Evolutionary conservation across 2,888 invertebrate genomes (phyloP), one percentile per base, ranked within the genome.

Genomic region (Tanytarsus gracilentus): DNA sequence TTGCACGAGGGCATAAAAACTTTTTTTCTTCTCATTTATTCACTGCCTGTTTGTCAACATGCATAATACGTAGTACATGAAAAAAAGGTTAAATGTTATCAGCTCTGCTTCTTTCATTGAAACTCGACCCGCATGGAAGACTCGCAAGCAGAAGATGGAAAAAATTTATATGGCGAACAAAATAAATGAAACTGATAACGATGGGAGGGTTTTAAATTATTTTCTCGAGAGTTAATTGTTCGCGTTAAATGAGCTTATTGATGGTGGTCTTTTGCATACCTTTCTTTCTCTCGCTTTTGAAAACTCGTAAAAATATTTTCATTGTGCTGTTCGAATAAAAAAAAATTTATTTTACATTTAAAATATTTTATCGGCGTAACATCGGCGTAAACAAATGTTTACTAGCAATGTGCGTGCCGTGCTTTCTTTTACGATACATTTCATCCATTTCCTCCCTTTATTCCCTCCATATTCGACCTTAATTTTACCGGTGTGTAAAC

Each of bases 401-500:
- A 44, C 44, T 44, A 11, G 44, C 18, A 44, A 44, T 23, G 44
- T 44, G 44, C 44, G 44, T 44, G 44, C 44, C 18, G 44, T 23
- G n/a, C n/a, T n/a, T n/a, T n/a, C n/a, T n/a, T 44, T 44, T 44
- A 44, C 44, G 44, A 44, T 21, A 44, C 44, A 44, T 44, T 44
- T 27, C 49, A 49, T 11, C 26, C 25, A 49, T 25, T 49, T 49
- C 49, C 49, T 16, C 27, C 27, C 26, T n/a, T n/a, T n/a, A n/a
- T n/a, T n/a, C n/a, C n/a, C n/a, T n/a, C n/a, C n/a, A n/a, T n/a
- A 49, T 26, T 49, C 14, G 26, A 27, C 27, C 49, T 27, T 27
- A 49, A 25, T 49, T 25, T 27, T 16, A 16, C 7, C n/a, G 39
- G 6, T 14, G 39, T 14, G 40, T 16, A 44, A 14, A 36, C 16